A percentile compares a stretch with the other conserved stretches of the same genome.
Conservation (phyloP, 2,888 invertebrate genomes). For the Eilema sororculum region DNA sequence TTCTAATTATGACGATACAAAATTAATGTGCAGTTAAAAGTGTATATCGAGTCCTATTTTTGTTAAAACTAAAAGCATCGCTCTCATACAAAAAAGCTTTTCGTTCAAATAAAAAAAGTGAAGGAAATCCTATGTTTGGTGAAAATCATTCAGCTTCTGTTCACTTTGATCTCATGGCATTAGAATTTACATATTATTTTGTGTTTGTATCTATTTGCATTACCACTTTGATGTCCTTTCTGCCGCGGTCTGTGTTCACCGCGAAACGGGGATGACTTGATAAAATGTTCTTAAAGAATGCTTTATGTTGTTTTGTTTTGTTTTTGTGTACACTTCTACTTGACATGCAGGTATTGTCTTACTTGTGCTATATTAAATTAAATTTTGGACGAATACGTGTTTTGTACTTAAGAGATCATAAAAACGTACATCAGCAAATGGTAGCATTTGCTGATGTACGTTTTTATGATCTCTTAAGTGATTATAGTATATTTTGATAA, state of each 20-base stretch:
- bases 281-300: slow-evolving; percentile 49
- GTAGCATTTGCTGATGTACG: no score
- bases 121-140: slow-evolving; percentile 54
- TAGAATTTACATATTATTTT: slow-evolving; percentile 86
- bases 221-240: slow-evolving; percentile 80
- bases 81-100: slow-evolving; percentile 39
- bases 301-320: slow-evolving; percentile 45
- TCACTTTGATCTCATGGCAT: slow-evolving; percentile 81
- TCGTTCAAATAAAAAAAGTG: slow-evolving; percentile 41
- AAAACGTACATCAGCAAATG: no score
- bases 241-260: slow-evolving; percentile 64
- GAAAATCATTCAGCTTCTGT: slow-evolving; percentile 64
- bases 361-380: neutral
- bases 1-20: neutral
- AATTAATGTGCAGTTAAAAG: no score
- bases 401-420: no score
- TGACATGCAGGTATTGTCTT: neutral
- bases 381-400: neutral
- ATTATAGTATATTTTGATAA: neutral
- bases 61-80: no score
- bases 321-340: slow-evolving; percentile 26
- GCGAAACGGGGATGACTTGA: slow-evolving; percentile 60
- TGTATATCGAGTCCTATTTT: no score
- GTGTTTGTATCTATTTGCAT: slow-evolving; percentile 71
- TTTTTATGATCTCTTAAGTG: neutral